These are phyloP conservation scores for Trachelus troglodyta DNA, from an alignment of 2,888 invertebrate genomes.

Conservation along the genomic window DNA sequence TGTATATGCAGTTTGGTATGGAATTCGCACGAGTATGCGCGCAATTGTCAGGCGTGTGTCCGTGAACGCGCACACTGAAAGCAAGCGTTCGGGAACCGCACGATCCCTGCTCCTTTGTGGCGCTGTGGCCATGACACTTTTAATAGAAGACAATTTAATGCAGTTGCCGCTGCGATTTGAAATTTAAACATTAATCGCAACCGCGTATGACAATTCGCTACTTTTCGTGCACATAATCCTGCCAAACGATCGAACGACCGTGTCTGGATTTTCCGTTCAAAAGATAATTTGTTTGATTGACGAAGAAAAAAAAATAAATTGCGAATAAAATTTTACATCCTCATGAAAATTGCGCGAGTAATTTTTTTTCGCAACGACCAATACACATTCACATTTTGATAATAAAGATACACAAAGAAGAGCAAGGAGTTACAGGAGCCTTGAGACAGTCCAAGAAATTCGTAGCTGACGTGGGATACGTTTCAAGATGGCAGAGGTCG, in stretches of 20 bases:
- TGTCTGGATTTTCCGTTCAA: background rate
- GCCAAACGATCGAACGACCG: background rate
- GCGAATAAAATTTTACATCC: conserved; percentile 1
- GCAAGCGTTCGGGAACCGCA: conserved; percentile 7
- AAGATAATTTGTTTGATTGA: too few relatives aligned
- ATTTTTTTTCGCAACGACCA: background rate
- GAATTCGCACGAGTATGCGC: background rate
- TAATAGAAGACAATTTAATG: conserved; percentile 63
- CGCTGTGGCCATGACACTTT: conserved; percentile 62
- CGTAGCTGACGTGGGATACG: background rate
- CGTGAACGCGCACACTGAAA: background rate
- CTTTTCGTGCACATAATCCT: conserved; percentile 24
- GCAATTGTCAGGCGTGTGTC: background rate
- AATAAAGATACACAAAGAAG: conserved; percentile 17
- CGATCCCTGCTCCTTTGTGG: conserved; percentile 16
- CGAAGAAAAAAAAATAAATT: background rate
- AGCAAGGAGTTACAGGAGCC: conserved; percentile 30
- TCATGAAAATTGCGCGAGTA: background rate
- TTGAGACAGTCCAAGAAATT: conserved; percentile 22
- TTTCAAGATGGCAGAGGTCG: conserved; percentile 16
- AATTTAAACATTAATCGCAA: conserved; percentile 54
- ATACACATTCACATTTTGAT: background rate
- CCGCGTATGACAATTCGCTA: conserved; percentile 30
- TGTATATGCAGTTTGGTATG: background rate
- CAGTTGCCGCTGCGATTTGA: conserved; percentile 58